A percentile compares a stretch with the other conserved stretches of the same genome.
Conservation (phyloP, 2,888 invertebrate genomes). For the Automeris io region DNA sequence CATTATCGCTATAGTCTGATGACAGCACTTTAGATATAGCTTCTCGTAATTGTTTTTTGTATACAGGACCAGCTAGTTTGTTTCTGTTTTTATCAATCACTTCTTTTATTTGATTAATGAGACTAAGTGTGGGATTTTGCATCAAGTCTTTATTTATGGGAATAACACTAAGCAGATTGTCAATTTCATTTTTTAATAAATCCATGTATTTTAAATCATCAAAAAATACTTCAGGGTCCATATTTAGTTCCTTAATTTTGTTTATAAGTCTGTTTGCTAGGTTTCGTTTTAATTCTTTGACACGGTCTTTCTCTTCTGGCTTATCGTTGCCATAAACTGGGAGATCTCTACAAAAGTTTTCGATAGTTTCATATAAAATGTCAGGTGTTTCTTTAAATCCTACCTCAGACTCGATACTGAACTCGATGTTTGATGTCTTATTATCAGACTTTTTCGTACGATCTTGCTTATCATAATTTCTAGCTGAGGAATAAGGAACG, state of each 20-base stretch:
- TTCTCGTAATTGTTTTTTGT: constrained; percentile 39
- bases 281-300: constrained; percentile 27
- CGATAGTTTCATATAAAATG: constrained; percentile 26
- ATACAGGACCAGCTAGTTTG: constrained; percentile 29
- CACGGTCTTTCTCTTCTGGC: constrained; percentile 20
- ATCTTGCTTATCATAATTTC: neutral
- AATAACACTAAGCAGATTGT: constrained; percentile 24
- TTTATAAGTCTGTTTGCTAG: constrained; percentile 27
- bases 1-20: constrained; percentile 15
- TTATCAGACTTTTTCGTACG: neutral
- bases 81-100: constrained; percentile 26
- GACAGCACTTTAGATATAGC: constrained; percentile 35
- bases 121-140: constrained; percentile 22
- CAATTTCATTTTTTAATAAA: constrained; percentile 34
- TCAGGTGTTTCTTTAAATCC: constrained; percentile 21
- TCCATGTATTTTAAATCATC: constrained; percentile 37
- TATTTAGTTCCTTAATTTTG: constrained; percentile 38
- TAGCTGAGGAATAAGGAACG: constrained; percentile 6
- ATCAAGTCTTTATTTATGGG: constrained; percentile 17
- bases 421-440: neutral
- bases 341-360: constrained; percentile 30
- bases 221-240: constrained; percentile 37
- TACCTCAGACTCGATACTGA: constrained; percentile 8
- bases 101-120: constrained; percentile 28
- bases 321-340: constrained; percentile 19